Percentiles rank a stretch among this genome's conserved stretches.
Conservation (phyloP, 2,113 vertebrate species). For the Bufo bufo region DNA sequence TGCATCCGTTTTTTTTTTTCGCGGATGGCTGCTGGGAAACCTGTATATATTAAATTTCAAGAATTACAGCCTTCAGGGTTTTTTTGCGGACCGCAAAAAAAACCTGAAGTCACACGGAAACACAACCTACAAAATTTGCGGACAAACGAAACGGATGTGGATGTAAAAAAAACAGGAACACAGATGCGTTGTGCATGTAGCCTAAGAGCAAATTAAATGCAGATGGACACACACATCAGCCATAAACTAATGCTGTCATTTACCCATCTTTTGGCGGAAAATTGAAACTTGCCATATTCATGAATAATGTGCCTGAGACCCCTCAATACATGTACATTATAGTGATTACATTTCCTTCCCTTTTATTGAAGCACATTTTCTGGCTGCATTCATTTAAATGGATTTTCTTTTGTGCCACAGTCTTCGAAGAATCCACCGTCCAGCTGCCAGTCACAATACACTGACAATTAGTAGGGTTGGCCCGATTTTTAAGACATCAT, state of each 20-base stretch:
- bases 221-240: background rate
- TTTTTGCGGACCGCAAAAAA: too few relatives aligned
- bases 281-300: background rate
- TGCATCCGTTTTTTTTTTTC: too few relatives aligned
- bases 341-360: conserved; percentile 4
- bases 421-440: conserved; percentile 8
- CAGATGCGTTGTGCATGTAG: too few relatives aligned
- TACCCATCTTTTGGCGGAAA: background rate
- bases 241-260: background rate
- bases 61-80: too few relatives aligned
- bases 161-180: too few relatives aligned
- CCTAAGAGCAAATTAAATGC: background rate
- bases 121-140: too few relatives aligned
- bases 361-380: background rate
- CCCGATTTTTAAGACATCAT: conserved; percentile 31
- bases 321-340: background rate
- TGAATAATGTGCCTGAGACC: background rate
- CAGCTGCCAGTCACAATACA: conserved; percentile 42
- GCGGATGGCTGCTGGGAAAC: too few relatives aligned
- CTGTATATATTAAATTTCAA: too few relatives aligned
- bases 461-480: conserved; percentile 33
- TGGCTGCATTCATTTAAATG: background rate
- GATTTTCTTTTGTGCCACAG: conserved; percentile 6
- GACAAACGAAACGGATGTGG: too few relatives aligned
- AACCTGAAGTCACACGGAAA: too few relatives aligned